Evolutionary conservation across 1,140 invertebrate genomes (phyloP).

Genomic region (Helicorthomorpha holstii): DNA sequence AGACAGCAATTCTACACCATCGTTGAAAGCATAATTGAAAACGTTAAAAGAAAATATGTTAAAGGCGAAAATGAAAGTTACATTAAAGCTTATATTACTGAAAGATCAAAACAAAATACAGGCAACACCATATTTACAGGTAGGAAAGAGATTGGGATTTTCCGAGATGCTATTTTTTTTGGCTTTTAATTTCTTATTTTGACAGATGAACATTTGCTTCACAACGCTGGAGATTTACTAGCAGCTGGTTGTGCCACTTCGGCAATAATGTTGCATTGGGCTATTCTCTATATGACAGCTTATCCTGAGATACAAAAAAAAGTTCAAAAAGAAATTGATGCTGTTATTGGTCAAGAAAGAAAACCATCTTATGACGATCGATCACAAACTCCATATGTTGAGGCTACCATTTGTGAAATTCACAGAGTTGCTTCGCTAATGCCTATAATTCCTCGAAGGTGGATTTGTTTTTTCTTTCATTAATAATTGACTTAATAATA

Average conservation of each 20-base stretch:
- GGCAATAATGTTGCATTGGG: slow-evolving; percentile 21
- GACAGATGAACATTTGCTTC: neutral
- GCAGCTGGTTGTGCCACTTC: slow-evolving; percentile 22
- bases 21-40: no score
- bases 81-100: neutral
- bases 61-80: neutral
- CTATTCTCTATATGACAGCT: slow-evolving; percentile 17
- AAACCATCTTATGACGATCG: slow-evolving; percentile 29
- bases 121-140: no score
- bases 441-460: slow-evolving; percentile 60
- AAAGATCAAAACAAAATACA: neutral
- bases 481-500: neutral
- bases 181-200: no score
- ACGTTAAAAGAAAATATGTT: neutral
- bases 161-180: no score
- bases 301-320: slow-evolving; percentile 20
- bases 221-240: neutral
- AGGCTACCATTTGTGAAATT: slow-evolving; percentile 72
- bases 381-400: slow-evolving; percentile 48
- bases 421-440: slow-evolving; percentile 65
- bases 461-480: slow-evolving; percentile 17
- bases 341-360: slow-evolving; percentile 20
- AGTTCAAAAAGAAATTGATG: slow-evolving; percentile 33
- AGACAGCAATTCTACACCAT: no score
- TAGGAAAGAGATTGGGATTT: no score